A percentile compares a stretch with the other conserved stretches of the same genome.
Evolutionary conservation across 92 coral and sea anemone genomes (phyloP).

Genomic region (Blastomussa wellsi): DNA sequence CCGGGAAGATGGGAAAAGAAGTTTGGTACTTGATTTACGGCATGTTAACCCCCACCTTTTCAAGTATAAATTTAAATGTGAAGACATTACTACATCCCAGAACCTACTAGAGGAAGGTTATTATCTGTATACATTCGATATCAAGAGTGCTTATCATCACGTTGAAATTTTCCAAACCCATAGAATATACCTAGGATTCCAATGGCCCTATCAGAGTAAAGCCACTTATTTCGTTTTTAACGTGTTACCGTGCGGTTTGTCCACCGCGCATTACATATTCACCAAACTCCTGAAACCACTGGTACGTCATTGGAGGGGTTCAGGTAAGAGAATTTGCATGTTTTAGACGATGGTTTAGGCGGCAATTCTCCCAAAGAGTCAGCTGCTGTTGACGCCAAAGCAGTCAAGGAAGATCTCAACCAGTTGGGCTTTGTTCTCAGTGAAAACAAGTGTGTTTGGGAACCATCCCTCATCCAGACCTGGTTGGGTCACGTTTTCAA

Average conservation of each 20-base stretch:
- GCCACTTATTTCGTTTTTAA: slow-evolving; percentile 12
- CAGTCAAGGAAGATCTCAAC: not conserved
- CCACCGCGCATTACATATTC: slow-evolving; percentile 15
- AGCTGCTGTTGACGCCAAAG: not conserved
- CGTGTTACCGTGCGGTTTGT: not conserved
- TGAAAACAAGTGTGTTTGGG: slow-evolving; percentile 10
- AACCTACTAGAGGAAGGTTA: not conserved
- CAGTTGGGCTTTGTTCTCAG: no score
- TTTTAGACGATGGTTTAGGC: no score
- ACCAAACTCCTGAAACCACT: not conserved
- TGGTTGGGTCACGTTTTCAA: no score
- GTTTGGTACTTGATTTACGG: no score
- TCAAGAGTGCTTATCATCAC: no score
- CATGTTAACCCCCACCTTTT: slow-evolving; percentile 53
- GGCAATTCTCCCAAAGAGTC: not conserved
- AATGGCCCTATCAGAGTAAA: no score
- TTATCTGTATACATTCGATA: slow-evolving; percentile 21
- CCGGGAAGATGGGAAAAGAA: slow-evolving; percentile 45
- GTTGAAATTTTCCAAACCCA: slow-evolving; percentile 9
- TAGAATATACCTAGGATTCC: slow-evolving; percentile 10
- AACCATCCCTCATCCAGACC: no score
- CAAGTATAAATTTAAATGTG: slow-evolving; percentile 25
- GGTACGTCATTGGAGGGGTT: no score
- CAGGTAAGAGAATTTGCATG: no score
- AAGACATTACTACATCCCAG: slow-evolving; percentile 14